These are phyloP conservation scores for Oceanodroma tethys DNA, from an alignment of 2,113 vertebrate genomes.

Conservation along the genomic window DNA sequence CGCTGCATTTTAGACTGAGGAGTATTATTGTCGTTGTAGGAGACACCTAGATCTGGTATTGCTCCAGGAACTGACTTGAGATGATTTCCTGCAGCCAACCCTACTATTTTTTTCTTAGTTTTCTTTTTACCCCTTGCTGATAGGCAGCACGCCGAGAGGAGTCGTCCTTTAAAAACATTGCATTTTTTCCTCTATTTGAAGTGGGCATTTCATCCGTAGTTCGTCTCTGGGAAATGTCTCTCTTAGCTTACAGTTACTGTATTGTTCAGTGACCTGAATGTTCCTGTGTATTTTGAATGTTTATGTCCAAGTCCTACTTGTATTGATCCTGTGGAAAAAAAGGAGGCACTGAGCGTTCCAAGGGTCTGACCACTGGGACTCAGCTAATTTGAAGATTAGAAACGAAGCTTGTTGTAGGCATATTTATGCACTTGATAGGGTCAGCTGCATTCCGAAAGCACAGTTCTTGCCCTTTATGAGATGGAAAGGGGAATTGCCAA, in stretches of 20 bases:
- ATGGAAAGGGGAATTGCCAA: background rate
- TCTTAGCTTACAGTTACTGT: rapidly evolving
- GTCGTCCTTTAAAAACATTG: background rate
- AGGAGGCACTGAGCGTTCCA: background rate
- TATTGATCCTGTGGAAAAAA: background rate
- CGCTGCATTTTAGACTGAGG: background rate
- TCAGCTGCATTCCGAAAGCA: background rate
- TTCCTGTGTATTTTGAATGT: background rate
- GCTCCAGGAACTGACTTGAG: background rate
- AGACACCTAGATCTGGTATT: background rate
- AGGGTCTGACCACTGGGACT: background rate
- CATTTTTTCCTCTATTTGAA: background rate
- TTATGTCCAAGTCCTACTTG: background rate
- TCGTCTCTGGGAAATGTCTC: background rate
- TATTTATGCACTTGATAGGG: background rate
- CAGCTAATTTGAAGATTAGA: background rate
- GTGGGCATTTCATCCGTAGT: background rate
- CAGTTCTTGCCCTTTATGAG: background rate
- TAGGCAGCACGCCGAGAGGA: background rate
- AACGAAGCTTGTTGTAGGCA: background rate
- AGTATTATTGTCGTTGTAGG: background rate
- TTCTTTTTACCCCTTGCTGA: background rate
- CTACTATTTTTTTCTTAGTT: background rate
- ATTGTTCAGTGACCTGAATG: background rate
- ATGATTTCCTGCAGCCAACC: background rate